A percentile compares a stretch with the other conserved stretches of the same genome.
Evolutionary conservation across 2,888 invertebrate species (phyloP).

Genomic region (Chironomus riparius): DNA sequence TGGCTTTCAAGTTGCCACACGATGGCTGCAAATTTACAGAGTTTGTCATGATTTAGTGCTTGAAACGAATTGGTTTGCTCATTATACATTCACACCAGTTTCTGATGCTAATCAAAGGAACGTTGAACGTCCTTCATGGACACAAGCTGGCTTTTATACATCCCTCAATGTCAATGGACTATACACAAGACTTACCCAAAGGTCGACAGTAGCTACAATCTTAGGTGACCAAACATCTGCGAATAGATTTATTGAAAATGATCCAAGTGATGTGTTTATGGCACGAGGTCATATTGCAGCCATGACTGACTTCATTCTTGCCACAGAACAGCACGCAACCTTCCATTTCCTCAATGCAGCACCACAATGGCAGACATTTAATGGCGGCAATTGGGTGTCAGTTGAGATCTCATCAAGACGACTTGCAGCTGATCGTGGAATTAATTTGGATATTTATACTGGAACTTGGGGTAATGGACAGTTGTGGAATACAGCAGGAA

Average conservation of each 20-base stretch:
- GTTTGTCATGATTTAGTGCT: background rate
- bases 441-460: conserved; percentile 46
- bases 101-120: background rate
- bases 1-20: background rate
- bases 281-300: conserved; percentile 47
- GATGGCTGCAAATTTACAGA: background rate
- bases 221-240: background rate
- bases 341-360: conserved; percentile 48
- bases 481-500: conserved; percentile 31
- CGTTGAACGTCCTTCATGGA: background rate
- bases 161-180: background rate
- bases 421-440: conserved; percentile 38
- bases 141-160: background rate
- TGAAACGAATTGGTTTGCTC: background rate
- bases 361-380: conserved; percentile 52
- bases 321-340: conserved; percentile 45
- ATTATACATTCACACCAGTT: background rate
- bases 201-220: background rate
- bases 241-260: background rate
- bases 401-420: conserved; percentile 45
- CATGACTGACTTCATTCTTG: conserved; percentile 46
- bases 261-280: conserved; percentile 31
- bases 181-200: background rate
- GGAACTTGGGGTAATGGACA: conserved; percentile 45
- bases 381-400: conserved; percentile 49